Evolutionary conservation across 2,888 invertebrate species (phyloP), one percentile per base, ranked within the genome.

Genomic region (Euplexia lucipara): DNA sequence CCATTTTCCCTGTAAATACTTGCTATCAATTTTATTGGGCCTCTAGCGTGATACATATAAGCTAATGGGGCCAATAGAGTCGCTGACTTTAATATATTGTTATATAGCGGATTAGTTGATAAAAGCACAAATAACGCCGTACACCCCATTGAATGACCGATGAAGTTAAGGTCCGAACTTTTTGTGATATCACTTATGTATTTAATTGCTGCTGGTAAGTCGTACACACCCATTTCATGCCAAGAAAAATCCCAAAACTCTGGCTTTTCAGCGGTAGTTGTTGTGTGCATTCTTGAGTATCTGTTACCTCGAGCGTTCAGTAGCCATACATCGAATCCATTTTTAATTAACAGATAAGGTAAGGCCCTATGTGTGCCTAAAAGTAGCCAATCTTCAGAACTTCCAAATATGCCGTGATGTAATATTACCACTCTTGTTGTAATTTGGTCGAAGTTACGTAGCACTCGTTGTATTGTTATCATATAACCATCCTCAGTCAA

Each of bases 301-400:
- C 78, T 84, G 56, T 88, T 91, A 18, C 90, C 89, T 67, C 90
- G 84, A 7, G 86, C 86, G 61, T 96, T 96, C 10, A 93, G 87
- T 90, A 90, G 94, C 97, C 92, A 97, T 0, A 96, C 95, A 70
- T 96, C 96, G 70, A 91, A 95, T 9, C 95, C 94, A 6, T 88
- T 87, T 56, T 97, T 89, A 90, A 94, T 88, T 91, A 97, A 53
- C 35, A 88, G 63, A 69, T 87, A 90, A 0, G 90, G 87, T 6
- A 91, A 65, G 10, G 87, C 76, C 59, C 70, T 78, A n/a, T 82
- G 75, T 18, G 83, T 71, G 3, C 88, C 88, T 26, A 88, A 81
- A 12, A 89, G 61, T 18, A 90, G 56, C 90, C 90, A 90, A 63
- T 91, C 89, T 35, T 84, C 84, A n/a, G 90, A 84, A 65, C 86